Conservation (phyloP, 2,113 vertebrate genomes). For the Emydura subglobosa region DNA sequence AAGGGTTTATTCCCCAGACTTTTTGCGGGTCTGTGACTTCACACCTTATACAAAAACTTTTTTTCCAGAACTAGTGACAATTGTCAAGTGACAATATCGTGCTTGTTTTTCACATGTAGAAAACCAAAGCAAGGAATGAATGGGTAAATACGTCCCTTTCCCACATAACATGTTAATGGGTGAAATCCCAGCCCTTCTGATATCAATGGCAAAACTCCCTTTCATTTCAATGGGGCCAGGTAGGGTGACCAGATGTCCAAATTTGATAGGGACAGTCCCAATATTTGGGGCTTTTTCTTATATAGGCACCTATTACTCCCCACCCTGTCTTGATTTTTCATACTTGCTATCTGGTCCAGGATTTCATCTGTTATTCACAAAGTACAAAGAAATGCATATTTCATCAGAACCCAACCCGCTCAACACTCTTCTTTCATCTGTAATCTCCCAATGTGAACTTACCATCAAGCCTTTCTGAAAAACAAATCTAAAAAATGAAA, state of each 20-base stretch:
- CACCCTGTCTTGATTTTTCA: too few species aligned
- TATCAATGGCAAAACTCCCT: background rate
- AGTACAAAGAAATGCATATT: background rate
- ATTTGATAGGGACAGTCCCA: too few species aligned
- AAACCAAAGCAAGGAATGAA: background rate
- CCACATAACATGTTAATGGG: background rate
- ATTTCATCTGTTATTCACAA: background rate
- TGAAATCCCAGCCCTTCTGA: background rate
- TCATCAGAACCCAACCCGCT: background rate
- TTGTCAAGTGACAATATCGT: background rate
- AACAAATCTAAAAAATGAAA: background rate
- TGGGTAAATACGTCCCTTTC: background rate
- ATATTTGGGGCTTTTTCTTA: too few species aligned
- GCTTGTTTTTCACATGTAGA: background rate
- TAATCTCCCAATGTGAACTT: background rate
- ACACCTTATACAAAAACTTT: background rate
- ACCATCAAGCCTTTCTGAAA: background rate
- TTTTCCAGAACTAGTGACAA: accelerated
- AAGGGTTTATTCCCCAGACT: background rate
- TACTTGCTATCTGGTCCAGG: too few species aligned
- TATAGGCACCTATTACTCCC: too few species aligned
- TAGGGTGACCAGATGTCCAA: too few species aligned
- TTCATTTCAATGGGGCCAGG: background rate
- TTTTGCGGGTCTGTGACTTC: background rate
- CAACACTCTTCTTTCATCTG: background rate